phyloP scores from a whole-genome alignment of 2,888 invertebrate genomes.

The Uropetala carovei region DNA sequence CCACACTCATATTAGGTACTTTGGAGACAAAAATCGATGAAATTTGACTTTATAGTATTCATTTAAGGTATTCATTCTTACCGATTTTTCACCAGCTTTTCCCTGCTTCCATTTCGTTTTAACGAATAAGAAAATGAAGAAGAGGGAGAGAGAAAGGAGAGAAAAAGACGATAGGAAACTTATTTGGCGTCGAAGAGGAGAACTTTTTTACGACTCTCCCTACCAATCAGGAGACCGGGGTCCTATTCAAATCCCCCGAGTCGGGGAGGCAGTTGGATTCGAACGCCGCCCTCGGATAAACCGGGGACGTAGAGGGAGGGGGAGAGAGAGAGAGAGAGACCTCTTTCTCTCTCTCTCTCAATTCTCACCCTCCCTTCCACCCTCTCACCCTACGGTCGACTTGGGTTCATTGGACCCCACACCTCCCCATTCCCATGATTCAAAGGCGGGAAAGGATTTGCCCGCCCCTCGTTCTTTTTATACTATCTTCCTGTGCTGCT shows the following conservation, averaged over 20 bases:
- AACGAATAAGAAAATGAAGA: neutral
- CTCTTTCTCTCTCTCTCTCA: neutral
- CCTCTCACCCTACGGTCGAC: neutral
- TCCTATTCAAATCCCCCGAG: slow-evolving; percentile 58
- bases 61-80: neutral
- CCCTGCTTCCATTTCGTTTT: neutral
- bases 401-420: slow-evolving; percentile 43
- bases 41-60: no score
- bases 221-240: slow-evolving; percentile 52
- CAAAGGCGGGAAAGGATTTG: slow-evolving; percentile 37
- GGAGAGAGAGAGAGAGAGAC: neutral
- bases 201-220: slow-evolving; percentile 55
- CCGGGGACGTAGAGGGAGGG: neutral
- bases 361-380: neutral
- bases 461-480: neutral
- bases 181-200: slow-evolving; percentile 50
- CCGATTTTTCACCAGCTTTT: neutral
- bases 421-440: slow-evolving; percentile 30
- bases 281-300: slow-evolving; percentile 32
- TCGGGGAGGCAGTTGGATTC: slow-evolving; percentile 37
- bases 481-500: neutral
- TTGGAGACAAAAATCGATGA: no score
- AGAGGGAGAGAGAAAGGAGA: neutral
- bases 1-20: no score
- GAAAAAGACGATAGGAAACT: slow-evolving; percentile 43